Percentiles rank a stretch among this genome's conserved stretches.
phyloP scores from a whole-genome alignment of 1,140 invertebrate genomes.

The Leptopilina boulardi region DNA sequence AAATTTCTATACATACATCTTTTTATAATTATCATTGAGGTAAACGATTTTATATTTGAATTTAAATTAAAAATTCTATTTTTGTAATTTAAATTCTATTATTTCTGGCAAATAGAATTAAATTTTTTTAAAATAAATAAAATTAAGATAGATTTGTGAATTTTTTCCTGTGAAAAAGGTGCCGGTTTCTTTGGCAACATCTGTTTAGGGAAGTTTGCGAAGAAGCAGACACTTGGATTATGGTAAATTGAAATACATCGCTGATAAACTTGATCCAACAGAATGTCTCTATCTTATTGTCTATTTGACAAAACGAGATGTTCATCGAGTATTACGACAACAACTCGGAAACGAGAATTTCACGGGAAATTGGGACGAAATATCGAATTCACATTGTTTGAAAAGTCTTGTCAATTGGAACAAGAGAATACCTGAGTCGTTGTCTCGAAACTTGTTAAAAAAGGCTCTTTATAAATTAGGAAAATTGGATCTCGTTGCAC shows the following conservation, averaged over 20 bases:
- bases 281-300: background rate
- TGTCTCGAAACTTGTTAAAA: background rate
- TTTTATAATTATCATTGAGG: constrained; percentile 9
- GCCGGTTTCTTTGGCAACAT: constrained; percentile 10
- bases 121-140: background rate
- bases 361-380: background rate
- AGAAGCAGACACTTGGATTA: background rate
- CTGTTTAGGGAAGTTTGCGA: background rate
- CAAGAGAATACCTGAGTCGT: background rate
- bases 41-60: background rate
- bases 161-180: background rate
- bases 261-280: background rate
- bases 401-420: background rate
- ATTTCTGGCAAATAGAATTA: background rate
- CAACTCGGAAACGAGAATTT: background rate
- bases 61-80: background rate
- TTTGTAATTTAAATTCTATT: background rate
- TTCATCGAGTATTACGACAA: background rate
- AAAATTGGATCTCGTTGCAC: background rate
- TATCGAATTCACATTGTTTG: background rate
- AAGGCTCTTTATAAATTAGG: constrained; percentile 1
- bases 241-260: background rate
- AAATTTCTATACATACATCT: background rate
- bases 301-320: background rate
- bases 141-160: background rate